Evolutionary conservation across 2,888 invertebrate genomes (phyloP).

Genomic region (Drosophila barbarae): DNA sequence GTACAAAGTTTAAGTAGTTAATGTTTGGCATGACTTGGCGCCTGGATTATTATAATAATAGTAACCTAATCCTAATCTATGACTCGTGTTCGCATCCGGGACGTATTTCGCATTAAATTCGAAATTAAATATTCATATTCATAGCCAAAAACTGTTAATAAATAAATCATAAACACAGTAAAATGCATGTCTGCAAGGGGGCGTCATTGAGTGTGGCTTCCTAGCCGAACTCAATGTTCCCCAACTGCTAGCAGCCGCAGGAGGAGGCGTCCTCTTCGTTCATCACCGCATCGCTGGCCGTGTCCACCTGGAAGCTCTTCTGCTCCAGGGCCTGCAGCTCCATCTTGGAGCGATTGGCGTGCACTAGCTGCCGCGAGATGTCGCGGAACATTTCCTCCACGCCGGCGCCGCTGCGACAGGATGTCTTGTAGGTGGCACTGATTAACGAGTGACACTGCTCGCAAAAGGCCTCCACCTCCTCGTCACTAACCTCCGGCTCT

Average conservation of each 20-base stretch:
- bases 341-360: conserved; percentile 89
- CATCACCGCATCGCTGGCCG: conserved; percentile 81
- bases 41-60: conserved; percentile 24
- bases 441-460: conserved; percentile 95
- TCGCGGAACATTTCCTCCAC: conserved; percentile 95
- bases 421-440: conserved; percentile 92
- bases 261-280: conserved; percentile 76
- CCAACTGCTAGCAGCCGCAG: conserved; percentile 79
- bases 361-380: conserved; percentile 89
- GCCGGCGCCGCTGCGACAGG: conserved; percentile 92
- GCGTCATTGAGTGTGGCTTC: conserved; percentile 52
- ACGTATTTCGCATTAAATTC: conserved; percentile 57
- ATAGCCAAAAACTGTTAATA: conserved; percentile 45
- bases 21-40: conserved; percentile 30
- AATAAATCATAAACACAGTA: conserved; percentile 40
- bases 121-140: conserved; percentile 57
- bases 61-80: conserved; percentile 26
- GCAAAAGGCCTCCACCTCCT: conserved; percentile 93
- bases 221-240: conserved; percentile 77
- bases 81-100: conserved; percentile 45
- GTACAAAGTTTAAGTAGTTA: conserved; percentile 29
- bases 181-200: conserved; percentile 43
- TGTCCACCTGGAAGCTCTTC: conserved; percentile 87
- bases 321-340: conserved; percentile 89
- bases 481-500: conserved; percentile 88